Percentiles rank a stretch among this genome's conserved stretches.
Evolutionary conservation across 2,888 invertebrate genomes (phyloP).

Genomic region (Drosophila atroscutellata): DNA sequence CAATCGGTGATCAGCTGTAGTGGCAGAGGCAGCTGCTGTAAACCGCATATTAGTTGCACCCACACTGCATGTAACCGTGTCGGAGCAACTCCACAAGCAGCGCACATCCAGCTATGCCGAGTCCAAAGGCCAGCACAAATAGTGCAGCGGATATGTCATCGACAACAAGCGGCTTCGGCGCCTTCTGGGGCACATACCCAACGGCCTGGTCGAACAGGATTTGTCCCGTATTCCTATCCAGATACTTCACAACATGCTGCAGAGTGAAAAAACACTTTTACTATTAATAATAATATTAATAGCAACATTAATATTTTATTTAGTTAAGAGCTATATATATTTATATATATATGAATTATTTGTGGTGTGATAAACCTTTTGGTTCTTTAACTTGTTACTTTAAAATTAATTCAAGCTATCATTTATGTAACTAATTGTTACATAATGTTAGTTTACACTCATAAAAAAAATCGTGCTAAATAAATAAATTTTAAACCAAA

Average conservation of each 20-base stretch:
- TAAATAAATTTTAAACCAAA: too few species aligned
- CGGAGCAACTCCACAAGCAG: constrained; percentile 67
- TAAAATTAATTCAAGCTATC: too few species aligned
- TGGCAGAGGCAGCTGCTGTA: constrained; percentile 11
- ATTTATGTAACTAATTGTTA: too few species aligned
- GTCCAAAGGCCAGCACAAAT: constrained; percentile 78
- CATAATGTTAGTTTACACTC: too few species aligned
- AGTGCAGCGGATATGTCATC: constrained; percentile 82
- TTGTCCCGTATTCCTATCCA: constrained; percentile 78
- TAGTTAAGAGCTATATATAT: too few species aligned
- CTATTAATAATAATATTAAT: background rate
- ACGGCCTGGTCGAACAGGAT: constrained; percentile 67
- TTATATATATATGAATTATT: too few species aligned
- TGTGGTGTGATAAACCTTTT: too few species aligned
- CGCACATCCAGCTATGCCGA: constrained; percentile 60
- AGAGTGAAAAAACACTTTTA: background rate
- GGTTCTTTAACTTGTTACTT: too few species aligned
- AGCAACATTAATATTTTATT: too few species aligned
- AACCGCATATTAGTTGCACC: constrained; percentile 61
- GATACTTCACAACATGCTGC: constrained; percentile 67
- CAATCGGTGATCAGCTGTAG: constrained; percentile 46
- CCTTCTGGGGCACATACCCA: constrained; percentile 66
- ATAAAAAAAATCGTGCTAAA: too few species aligned
- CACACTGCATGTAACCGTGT: constrained; percentile 26
- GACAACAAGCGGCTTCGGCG: constrained; percentile 74